These are phyloP conservation scores for Loripinus fragilis DNA, from an alignment of 2,888 invertebrate species.

Conservation along the genomic window DNA sequence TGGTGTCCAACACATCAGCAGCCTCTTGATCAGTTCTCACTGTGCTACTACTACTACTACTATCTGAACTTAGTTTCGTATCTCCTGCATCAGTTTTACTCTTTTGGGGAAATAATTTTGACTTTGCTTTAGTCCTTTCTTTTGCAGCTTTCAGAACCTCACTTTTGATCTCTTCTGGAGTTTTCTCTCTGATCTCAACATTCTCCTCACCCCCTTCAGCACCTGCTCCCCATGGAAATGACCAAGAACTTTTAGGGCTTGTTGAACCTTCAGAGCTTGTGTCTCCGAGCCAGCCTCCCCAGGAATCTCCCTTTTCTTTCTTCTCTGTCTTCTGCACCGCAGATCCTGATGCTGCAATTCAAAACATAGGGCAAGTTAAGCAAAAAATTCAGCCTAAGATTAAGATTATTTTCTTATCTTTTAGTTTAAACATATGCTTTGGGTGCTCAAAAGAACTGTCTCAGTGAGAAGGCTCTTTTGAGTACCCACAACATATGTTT, in stretches of 20 bases:
- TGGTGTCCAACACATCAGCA: no score
- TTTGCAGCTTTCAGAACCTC: slow-evolving; percentile 60
- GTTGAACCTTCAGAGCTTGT: slow-evolving; percentile 17
- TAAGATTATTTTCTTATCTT: no score
- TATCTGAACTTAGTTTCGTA: not conserved
- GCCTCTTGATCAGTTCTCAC: not conserved
- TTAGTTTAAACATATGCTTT: no score
- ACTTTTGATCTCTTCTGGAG: slow-evolving; percentile 58
- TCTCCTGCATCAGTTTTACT: not conserved
- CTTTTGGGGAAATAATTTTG: slow-evolving; percentile 54
- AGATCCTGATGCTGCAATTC: not conserved
- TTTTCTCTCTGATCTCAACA: slow-evolving; percentile 46
- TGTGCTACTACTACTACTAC: not conserved
- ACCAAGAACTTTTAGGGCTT: slow-evolving; percentile 37
- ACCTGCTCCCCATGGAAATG: slow-evolving; percentile 51
- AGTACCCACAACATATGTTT: no score
- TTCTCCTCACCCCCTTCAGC: slow-evolving; percentile 29
- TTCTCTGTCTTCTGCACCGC: slow-evolving; percentile 16
- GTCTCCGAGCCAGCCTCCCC: slow-evolving; percentile 58
- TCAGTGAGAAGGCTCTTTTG: no score
- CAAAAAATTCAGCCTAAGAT: no score
- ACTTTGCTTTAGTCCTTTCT: slow-evolving; percentile 56
- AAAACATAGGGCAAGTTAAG: not conserved
- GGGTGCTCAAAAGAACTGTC: no score
- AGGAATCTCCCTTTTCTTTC: slow-evolving; percentile 48